A percentile compares a stretch with the other conserved stretches of the same genome.
Conservation (phyloP, 2,888 invertebrate species). For the Plagodis pulveraria region DNA sequence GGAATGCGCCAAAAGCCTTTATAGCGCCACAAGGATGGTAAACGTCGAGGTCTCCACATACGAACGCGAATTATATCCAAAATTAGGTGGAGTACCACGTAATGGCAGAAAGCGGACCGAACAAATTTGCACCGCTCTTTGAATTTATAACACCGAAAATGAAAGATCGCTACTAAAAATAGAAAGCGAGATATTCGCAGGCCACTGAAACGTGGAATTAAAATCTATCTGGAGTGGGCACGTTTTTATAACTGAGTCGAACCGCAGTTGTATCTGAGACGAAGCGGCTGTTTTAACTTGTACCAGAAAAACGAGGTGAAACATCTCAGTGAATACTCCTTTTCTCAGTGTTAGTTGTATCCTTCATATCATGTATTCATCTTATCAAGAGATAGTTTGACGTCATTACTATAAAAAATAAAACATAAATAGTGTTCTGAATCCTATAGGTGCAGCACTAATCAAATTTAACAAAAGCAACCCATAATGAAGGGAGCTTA, state of each 20-base stretch:
- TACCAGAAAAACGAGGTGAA: too few relatives aligned
- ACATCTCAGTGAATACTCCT: too few relatives aligned
- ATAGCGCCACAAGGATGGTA: constrained; percentile 7
- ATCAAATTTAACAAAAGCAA: too few relatives aligned
- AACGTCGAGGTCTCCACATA: constrained; percentile 26
- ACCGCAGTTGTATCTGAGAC: background rate
- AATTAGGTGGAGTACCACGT: constrained; percentile 52
- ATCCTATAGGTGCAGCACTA: too few relatives aligned
- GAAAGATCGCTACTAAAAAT: constrained; percentile 61
- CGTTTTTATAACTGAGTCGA: constrained; percentile 17
- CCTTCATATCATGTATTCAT: too few relatives aligned
- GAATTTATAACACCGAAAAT: constrained; percentile 72
- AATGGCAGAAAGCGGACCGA: constrained; percentile 53
- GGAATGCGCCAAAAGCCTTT: too few relatives aligned
- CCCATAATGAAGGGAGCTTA: too few relatives aligned
- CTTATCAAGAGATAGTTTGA: too few relatives aligned
- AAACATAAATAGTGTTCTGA: too few relatives aligned
- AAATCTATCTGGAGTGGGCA: constrained; percentile 9
- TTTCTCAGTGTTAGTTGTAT: too few relatives aligned
- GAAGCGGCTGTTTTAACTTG: background rate
- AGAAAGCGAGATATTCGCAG: constrained; percentile 36
- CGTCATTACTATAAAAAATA: too few relatives aligned
- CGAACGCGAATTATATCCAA: constrained; percentile 43
- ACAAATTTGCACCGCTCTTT: constrained; percentile 63
- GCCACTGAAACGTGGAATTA: constrained; percentile 11